Base-by-base conservation (phyloP, 1,140 invertebrate species). In the Apis dorsata region DNA sequence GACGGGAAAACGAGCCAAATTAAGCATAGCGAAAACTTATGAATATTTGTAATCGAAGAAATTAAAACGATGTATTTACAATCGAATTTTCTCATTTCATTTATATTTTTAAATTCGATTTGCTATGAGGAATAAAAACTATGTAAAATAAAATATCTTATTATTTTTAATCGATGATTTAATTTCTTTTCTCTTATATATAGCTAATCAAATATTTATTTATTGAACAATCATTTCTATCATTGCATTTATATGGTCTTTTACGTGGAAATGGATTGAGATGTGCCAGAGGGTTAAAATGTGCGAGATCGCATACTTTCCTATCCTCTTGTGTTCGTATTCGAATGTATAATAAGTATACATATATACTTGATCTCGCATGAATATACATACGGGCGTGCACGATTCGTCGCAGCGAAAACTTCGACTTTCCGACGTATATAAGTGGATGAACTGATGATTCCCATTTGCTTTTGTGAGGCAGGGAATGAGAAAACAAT, bases 261-360 rank as follows among this genome's bases (percentile, higher is more conserved):
- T 86, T 84, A 80, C 85, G 85, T 79, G 72, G 70, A 88, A 83
- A 85, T 80, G 78, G 75, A 77, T 68, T 85, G 75, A 62, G 65
- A 79, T 81, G 57, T 66, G n/a, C 53, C 21, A 72, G 69, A 19
- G 68, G 17, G 15, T n/a, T 68, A 60, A 65, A 21, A n/a, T n/a
- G n/a, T n/a, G n/a, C 28, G 34, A 28, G 51, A 34, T 62, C 63
- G 65, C 49, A 68, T 68, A 68, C 55, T 49, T 21, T 68, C 53
- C 17, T 11, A 57, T 44, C 15, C 28, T 34, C 59, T 11, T 17
- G 24, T 17, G n/a, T 60, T 62, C 74, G 74, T 21, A 1, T 57
- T 49, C n/a, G 13, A 17, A 17, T 4, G 9, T 44, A 44, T 17
- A 17, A 0, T 55, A 13, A 55, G 5, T 55, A 55, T 55, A 55